phyloP scores from a whole-genome alignment of 2,113 vertebrate genomes.

The Craseonycteris thonglongyai region DNA sequence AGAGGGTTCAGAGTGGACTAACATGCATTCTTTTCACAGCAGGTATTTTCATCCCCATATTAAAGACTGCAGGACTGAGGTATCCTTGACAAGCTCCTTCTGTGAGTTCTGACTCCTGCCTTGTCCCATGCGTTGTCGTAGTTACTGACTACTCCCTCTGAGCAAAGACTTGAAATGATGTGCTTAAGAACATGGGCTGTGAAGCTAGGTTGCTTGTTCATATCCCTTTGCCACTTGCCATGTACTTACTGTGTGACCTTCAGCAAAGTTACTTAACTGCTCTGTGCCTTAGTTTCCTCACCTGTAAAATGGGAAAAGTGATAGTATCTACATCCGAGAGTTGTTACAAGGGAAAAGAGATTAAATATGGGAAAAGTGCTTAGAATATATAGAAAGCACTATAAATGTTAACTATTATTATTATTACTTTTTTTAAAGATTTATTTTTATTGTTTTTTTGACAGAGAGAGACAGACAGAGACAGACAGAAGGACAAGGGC shows the following conservation, averaged over 20 bases:
- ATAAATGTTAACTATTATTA: neutral
- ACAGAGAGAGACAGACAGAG: too few relatives aligned
- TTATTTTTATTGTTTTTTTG: too few relatives aligned
- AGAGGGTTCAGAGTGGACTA: neutral
- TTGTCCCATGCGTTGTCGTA: neutral
- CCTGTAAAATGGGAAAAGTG: neutral
- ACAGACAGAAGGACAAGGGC: too few relatives aligned
- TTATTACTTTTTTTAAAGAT: neutral
- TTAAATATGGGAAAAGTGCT: neutral
- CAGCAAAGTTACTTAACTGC: neutral
- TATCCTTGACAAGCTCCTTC: neutral
- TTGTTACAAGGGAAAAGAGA: neutral
- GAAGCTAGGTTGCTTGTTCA: neutral
- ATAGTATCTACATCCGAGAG: neutral
- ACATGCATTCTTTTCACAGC: neutral
- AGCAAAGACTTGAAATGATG: neutral
- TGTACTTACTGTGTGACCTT: neutral
- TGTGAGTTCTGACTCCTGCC: neutral
- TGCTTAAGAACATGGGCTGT: neutral
- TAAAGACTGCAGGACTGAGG: neutral
- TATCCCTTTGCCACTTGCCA: neutral
- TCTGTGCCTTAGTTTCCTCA: neutral
- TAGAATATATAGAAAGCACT: neutral
- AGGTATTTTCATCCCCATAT: neutral
- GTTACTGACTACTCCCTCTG: neutral